Conservation (phyloP, 2,888 invertebrate genomes). For the Branchipolynoe longqiensis region DNA sequence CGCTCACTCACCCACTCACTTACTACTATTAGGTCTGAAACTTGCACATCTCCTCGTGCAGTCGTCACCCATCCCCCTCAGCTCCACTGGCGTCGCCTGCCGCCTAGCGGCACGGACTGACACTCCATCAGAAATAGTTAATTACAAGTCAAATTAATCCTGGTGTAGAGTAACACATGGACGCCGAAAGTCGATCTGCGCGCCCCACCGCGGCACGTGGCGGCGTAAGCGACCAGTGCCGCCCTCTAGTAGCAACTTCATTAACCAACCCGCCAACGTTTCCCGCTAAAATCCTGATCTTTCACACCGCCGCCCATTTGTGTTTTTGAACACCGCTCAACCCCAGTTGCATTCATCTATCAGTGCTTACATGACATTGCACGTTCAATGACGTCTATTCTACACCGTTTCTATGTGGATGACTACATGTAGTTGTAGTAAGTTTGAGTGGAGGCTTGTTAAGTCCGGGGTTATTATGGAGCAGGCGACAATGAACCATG, state of each 20-base stretch:
- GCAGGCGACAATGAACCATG: slow-evolving; percentile 29
- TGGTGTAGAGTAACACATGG: slow-evolving; percentile 48
- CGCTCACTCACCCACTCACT: too few species aligned
- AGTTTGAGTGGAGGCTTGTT: not conserved
- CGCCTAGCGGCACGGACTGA: slow-evolving; percentile 1
- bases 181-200: slow-evolving; percentile 21
- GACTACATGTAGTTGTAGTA: not conserved
- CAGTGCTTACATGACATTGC: not conserved
- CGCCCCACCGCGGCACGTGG: slow-evolving; percentile 12
- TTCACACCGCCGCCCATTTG: not conserved
- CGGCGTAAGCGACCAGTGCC: slow-evolving; percentile 31
- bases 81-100: too few species aligned
- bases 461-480: slow-evolving; percentile 7
- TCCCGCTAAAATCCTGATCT: not conserved
- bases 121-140: slow-evolving; percentile 55
- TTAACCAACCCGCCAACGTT: too few species aligned
- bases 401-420: too few species aligned
- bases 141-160: slow-evolving; percentile 57
- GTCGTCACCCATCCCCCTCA: too few species aligned
- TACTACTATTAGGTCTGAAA: too few species aligned
- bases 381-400: too few species aligned
- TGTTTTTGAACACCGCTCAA: not conserved
- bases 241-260: slow-evolving; percentile 22
- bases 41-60: too few species aligned
- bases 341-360: not conserved